phyloP scores from a whole-genome alignment of 2,888 invertebrate species.

The Keiferia lycopersicella region DNA sequence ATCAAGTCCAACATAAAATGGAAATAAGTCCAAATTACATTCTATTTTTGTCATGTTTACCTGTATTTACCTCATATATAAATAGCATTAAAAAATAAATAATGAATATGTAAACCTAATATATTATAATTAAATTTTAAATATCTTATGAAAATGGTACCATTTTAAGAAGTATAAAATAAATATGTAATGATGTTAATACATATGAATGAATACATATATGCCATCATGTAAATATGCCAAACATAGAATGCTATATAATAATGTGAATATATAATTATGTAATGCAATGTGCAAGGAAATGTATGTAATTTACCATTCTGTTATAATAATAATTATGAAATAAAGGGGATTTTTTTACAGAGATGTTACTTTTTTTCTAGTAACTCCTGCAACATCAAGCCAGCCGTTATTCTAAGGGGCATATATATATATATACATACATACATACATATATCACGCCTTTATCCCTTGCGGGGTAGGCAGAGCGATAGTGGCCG shows the following conservation, averaged over 20 bases:
- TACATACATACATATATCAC: no score
- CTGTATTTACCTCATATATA: background rate
- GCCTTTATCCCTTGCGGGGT: no score
- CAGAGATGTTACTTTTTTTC: constrained; percentile 30
- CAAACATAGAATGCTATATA: constrained; percentile 17
- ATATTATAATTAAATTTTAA: no score
- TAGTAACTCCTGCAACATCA: no score
- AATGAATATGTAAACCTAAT: no score
- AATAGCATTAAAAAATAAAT: background rate
- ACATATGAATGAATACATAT: background rate
- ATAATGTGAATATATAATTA: constrained; percentile 30
- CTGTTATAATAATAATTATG: constrained; percentile 49
- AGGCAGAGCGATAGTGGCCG: no score
- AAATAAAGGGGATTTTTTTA: constrained; percentile 59
- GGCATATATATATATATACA: no score
- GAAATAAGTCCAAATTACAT: background rate
- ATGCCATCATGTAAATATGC: constrained; percentile 1
- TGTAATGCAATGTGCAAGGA: constrained; percentile 29
- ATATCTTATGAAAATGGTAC: background rate
- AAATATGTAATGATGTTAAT: no score
- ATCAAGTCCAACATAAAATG: background rate
- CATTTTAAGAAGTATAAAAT: background rate
- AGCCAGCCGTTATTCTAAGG: no score
- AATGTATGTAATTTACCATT: constrained; percentile 32
- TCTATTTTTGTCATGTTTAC: constrained; percentile 1